Conservation (phyloP, 2,113 vertebrate species). For the Phoenicopterus ruber region DNA sequence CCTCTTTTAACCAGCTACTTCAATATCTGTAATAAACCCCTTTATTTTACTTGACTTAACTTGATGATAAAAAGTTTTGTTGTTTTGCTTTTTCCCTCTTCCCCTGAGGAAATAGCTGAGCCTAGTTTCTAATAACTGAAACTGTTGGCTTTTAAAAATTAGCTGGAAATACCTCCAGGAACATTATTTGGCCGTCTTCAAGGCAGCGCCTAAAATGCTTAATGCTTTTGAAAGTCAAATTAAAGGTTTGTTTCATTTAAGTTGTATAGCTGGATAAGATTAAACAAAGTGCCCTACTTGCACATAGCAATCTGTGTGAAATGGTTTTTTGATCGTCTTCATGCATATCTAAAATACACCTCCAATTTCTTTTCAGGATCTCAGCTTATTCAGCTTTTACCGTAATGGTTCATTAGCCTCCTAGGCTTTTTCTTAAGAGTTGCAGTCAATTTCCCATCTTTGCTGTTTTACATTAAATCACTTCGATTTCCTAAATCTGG, state of each 20-base stretch:
- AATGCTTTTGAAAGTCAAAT: constrained; percentile 56
- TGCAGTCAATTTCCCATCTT: constrained; percentile 31
- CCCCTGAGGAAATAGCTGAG: background rate
- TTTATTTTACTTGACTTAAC: background rate
- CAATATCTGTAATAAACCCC: background rate
- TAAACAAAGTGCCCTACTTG: constrained; percentile 44
- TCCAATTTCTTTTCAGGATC: constrained; percentile 44
- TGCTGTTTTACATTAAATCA: constrained; percentile 34
- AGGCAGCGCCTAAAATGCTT: constrained; percentile 13
- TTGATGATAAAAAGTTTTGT: background rate
- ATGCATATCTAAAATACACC: constrained; percentile 36
- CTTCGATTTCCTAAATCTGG: constrained; percentile 18
- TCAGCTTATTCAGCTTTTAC: constrained; percentile 42
- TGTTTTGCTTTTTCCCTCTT: background rate
- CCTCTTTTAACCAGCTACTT: background rate
- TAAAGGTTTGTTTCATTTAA: constrained; percentile 60
- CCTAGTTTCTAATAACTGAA: constrained; percentile 3
- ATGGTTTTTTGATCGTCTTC: constrained; percentile 24
- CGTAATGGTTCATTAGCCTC: constrained; percentile 33
- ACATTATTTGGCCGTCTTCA: background rate
- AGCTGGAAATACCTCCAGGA: constrained; percentile 26
- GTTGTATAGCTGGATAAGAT: constrained; percentile 34
- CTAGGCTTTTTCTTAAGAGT: constrained; percentile 26
- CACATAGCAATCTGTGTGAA: constrained; percentile 8
- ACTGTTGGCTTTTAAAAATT: constrained; percentile 1